Base-by-base conservation (phyloP, 2,797 vertebrate species). In the Cuculus canorus region DNA sequence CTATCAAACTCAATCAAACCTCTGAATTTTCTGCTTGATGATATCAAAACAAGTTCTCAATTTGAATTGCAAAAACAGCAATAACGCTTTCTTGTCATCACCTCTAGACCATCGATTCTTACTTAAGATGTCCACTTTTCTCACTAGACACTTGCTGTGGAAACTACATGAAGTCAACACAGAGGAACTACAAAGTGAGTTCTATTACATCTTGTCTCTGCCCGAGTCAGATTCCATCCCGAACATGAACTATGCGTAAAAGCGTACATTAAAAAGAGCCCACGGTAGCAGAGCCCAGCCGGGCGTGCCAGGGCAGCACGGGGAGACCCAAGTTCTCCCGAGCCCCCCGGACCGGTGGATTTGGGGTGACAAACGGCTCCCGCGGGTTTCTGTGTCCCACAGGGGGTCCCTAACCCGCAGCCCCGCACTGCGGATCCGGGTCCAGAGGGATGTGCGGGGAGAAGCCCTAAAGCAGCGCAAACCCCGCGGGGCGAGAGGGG, bases 81-180 rank as follows among this genome's bases (percentile, higher is more conserved):
- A 63, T 9, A 66, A 60, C 37, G 68, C 84, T 69, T 23, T 30
- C 50, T n/a, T 48, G 45, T 61, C 79, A 75, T 47, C 73, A 69
- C 54, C 68, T 56, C 48, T 45, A 61, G 33, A 47, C n/a, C 65
- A 53, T 3, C 17, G 50, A 37, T 50, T 75, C 43, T 19, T 45
- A 30, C 33, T 78, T 32, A 22, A 60, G 52, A 81, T 1, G 21
- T 5, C 71, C 54, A 33, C 17, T 11, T 75, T 41, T 71, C 82
- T 79, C 86, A 28, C 54, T 48, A 68, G 71, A 72, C 91, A 68
- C 83, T 95, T 82, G 53, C 45, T 86, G 90, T 39, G 53, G 57
- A 76, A 93, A 88, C 79, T 79, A 14, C 6, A 68, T 2, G 17
- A 93, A 93, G 63, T 30, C 14, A 17, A 64, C 48, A 35, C 21